These are phyloP conservation scores for Phoenicopterus ruber DNA, from an alignment of 2,113 vertebrate species.

Conservation along the genomic window DNA sequence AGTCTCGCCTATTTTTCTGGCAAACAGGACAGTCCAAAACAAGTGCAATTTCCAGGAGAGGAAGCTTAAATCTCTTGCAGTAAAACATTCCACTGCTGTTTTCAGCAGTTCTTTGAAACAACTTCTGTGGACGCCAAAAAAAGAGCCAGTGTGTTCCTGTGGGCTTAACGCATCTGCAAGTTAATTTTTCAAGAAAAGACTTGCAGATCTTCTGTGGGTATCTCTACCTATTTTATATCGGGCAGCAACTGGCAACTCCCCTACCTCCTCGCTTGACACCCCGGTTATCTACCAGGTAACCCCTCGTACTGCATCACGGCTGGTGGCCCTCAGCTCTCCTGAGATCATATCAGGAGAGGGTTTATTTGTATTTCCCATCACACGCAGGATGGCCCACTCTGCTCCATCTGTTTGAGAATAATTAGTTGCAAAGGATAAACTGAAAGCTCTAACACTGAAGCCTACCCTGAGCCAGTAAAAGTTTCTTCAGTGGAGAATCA, in stretches of 20 bases:
- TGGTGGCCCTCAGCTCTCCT: neutral
- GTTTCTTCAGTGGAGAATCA: constrained; percentile 25
- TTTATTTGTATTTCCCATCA: neutral
- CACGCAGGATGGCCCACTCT: fast-evolving
- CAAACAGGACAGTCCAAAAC: constrained; percentile 38
- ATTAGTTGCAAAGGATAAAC: constrained; percentile 18
- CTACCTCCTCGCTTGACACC: neutral
- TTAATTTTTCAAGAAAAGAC: neutral
- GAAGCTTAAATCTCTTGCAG: constrained; percentile 55
- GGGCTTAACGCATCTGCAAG: constrained; percentile 26
- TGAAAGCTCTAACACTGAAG: neutral
- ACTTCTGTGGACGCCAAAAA: neutral
- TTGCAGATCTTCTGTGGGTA: neutral
- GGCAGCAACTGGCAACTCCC: neutral
- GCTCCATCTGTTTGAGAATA: constrained; percentile 38
- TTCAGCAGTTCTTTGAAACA: constrained; percentile 65
- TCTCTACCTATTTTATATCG: neutral
- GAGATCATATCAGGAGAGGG: neutral
- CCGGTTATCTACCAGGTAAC: neutral
- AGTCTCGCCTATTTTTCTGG: constrained; percentile 38
- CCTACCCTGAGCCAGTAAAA: neutral
- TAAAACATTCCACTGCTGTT: constrained; percentile 67
- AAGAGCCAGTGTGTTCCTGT: constrained; percentile 14
- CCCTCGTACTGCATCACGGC: fast-evolving
- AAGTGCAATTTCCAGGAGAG: constrained; percentile 63